Evolutionary conservation across 35 echinoderm and acorn worm species (phyloP), one percentile per base, ranked within the genome.

Genomic region (Heliocidaris erythrogramma): DNA sequence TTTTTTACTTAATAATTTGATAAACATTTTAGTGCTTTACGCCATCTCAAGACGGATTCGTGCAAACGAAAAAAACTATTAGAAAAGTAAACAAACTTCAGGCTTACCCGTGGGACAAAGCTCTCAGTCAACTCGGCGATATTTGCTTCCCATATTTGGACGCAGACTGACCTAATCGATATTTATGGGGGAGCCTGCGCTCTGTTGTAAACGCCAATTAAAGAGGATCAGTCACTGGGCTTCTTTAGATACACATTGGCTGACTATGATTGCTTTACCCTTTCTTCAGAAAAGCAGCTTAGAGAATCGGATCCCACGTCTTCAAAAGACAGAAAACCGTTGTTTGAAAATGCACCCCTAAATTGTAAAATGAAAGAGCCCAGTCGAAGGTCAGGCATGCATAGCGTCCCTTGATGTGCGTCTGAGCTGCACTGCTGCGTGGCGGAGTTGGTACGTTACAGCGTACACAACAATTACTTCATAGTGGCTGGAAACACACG

Each of bases 81-180:
- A n/a, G 21, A 78, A n/a, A 78, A 78, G 65, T 78, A 78, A 78
- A 78, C 65, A 78, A 78, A 78, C 65, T 78, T 78, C 65, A n/a
- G 65, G 65, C 65, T 18, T 27, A 24, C 65, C 21, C 65, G 27
- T 78, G 65, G 65, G 65, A 78, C 65, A 78, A 78, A 78, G 65
- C 65, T 78, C 65, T 78, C 65, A 78, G 65, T 78, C 65, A 78
- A 78, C 65, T 78, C 60, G 18, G 13, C 65, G n/a, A 24, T 18
- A 78, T 78, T 21, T 78, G 65, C 65, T 89, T 89, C 87, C 87
- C 87, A 24, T 89, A 89, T 32, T 89, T 89, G 87, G 87, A 30
- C 31, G 29, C 17, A 47, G 30, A 31, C 31, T 47, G 24, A 89
- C 47, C 87, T 42, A 89, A 89, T 89, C 87, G 47, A 89, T 89